Percentiles rank a stretch among this genome's conserved stretches.
These are phyloP conservation scores for Lophochroa leadbeateri DNA, from an alignment of 2,113 vertebrate species.

Conservation along the genomic window DNA sequence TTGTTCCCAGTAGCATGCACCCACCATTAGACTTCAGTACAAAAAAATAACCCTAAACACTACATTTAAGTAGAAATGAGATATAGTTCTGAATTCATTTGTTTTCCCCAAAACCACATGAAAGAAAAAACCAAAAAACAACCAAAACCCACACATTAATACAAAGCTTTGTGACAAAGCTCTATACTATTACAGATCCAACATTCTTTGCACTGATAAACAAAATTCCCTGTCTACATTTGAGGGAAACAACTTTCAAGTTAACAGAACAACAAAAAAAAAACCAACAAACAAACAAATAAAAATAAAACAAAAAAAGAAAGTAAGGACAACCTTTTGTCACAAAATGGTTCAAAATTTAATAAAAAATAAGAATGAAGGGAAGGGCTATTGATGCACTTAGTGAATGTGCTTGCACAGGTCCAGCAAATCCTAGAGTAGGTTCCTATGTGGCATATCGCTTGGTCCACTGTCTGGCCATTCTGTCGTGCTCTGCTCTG, in stretches of 20 bases:
- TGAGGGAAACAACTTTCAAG: slow-evolving; percentile 85
- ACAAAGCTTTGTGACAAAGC: slow-evolving; percentile 90
- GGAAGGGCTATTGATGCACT: slow-evolving; percentile 89
- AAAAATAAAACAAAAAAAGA: slow-evolving; percentile 45
- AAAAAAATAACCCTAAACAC: slow-evolving; percentile 83
- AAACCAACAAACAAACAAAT: neutral
- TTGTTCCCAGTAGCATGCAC: slow-evolving; percentile 94
- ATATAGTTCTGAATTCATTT: slow-evolving; percentile 86
- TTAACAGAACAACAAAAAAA: slow-evolving; percentile 80
- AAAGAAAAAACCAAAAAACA: slow-evolving; percentile 60
- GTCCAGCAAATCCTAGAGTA: slow-evolving; percentile 73
- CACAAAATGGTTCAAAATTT: slow-evolving; percentile 82
- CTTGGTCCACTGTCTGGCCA: slow-evolving; percentile 98
- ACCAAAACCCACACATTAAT: slow-evolving; percentile 80
- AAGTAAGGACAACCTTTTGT: slow-evolving; percentile 74
- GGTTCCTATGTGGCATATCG: slow-evolving; percentile 90
- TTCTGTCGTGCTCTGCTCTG: slow-evolving; percentile 96
- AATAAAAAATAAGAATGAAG: slow-evolving; percentile 78
- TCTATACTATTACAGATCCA: slow-evolving; percentile 85
- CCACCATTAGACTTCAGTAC: slow-evolving; percentile 87
- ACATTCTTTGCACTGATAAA: slow-evolving; percentile 86
- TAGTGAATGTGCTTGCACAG: slow-evolving; percentile 97
- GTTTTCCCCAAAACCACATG: slow-evolving; percentile 75
- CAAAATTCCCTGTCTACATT: slow-evolving; percentile 83
- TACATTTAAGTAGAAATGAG: slow-evolving; percentile 84